Percentiles rank a stretch among this genome's conserved stretches.
These are phyloP conservation scores for Anguilla marmorata DNA, from an alignment of 2,797 vertebrate genomes.

Conservation along the genomic window DNA sequence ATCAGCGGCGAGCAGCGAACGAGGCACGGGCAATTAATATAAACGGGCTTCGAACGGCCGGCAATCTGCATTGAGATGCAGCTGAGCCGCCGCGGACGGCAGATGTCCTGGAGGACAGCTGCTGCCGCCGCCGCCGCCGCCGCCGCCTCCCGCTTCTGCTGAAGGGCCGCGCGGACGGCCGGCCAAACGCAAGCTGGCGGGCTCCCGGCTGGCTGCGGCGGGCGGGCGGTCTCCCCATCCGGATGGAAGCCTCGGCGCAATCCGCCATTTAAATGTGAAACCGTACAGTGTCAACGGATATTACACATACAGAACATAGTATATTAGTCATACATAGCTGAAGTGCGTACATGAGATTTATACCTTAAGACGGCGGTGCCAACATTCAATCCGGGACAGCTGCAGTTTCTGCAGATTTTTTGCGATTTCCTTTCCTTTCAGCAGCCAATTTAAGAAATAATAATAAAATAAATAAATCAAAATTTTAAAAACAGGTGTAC, in stretches of 20 bases:
- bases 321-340: neutral
- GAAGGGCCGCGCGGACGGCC: constrained; percentile 65
- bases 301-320: neutral
- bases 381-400: neutral
- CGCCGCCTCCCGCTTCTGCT: constrained; percentile 53
- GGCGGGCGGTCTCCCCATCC: constrained; percentile 59
- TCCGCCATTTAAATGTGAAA: neutral
- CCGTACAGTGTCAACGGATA: neutral
- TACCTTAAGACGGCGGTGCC: neutral
- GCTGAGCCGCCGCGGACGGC: constrained; percentile 59
- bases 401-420: neutral
- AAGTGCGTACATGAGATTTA: neutral
- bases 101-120: constrained; percentile 72
- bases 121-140: constrained; percentile 6
- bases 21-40: constrained; percentile 87
- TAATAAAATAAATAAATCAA: too few relatives aligned
- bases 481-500: neutral
- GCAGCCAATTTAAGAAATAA: neutral
- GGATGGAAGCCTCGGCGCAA: constrained; percentile 46
- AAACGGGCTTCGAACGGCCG: constrained; percentile 75
- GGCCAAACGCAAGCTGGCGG: constrained; percentile 67
- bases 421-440: neutral
- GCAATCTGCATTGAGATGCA: constrained; percentile 71
- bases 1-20: constrained; percentile 83
- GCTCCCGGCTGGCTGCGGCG: constrained; percentile 71